phyloP scores from a whole-genome alignment of 2,888 invertebrate species.

The Antitype chi region DNA sequence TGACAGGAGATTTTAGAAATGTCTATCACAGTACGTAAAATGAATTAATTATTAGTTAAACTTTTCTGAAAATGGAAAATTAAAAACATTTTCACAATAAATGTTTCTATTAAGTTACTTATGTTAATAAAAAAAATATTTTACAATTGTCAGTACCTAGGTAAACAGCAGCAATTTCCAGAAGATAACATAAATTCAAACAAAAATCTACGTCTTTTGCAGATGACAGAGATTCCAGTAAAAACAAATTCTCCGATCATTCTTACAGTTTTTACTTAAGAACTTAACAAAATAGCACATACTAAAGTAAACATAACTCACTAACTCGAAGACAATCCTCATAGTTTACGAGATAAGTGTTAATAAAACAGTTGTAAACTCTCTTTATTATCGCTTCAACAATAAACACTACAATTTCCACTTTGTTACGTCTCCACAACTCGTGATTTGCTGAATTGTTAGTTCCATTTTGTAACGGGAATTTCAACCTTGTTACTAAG shows the following conservation, averaged over 20 bases:
- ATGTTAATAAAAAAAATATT: background rate
- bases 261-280: background rate
- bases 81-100: background rate
- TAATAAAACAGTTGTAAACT: conserved; percentile 78
- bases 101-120: background rate
- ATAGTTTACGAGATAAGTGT: conserved; percentile 73
- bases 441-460: conserved; percentile 69
- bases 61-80: background rate
- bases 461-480: conserved; percentile 23
- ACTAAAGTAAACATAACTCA: conserved; percentile 55
- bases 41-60: background rate
- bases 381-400: conserved; percentile 74
- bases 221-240: background rate
- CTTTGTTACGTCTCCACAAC: conserved; percentile 72
- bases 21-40: background rate
- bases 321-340: conserved; percentile 65
- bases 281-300: conserved; percentile 54
- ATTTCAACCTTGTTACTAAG: conserved; percentile 36
- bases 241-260: conserved; percentile 1
- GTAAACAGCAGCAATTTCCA: background rate
- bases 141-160: background rate
- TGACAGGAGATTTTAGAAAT: background rate
- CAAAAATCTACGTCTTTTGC: background rate
- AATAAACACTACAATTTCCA: conserved; percentile 76
- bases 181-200: background rate